A percentile compares a stretch with the other conserved stretches of the same genome.
phyloP scores from a whole-genome alignment of 2,888 invertebrate species.

The Boloria selene region DNA sequence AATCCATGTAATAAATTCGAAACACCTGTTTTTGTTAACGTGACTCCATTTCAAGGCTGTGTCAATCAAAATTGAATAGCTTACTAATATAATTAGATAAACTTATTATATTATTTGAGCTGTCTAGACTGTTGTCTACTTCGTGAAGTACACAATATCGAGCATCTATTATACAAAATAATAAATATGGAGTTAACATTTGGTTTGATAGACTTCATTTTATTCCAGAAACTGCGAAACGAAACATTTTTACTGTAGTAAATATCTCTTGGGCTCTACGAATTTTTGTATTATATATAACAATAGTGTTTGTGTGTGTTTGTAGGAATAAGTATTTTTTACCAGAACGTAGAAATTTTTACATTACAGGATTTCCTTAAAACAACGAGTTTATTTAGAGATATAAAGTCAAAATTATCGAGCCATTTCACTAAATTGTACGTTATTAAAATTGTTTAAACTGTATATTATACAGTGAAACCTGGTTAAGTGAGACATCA shows the following conservation, averaged over 20 bases:
- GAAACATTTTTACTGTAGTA: too few relatives aligned
- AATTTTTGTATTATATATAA: too few relatives aligned
- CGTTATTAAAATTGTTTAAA: slow-evolving; percentile 13
- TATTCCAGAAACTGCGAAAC: too few relatives aligned
- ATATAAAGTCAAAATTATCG: not conserved
- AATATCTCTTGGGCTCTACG: too few relatives aligned
- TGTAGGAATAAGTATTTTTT: too few relatives aligned
- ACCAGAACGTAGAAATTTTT: too few relatives aligned
- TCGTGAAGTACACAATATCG: not conserved
- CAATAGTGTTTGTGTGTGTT: too few relatives aligned
- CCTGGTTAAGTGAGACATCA: too few relatives aligned
- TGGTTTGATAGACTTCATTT: too few relatives aligned
- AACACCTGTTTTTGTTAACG: slow-evolving; percentile 5
- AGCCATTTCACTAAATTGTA: slow-evolving; percentile 13
- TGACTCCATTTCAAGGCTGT: slow-evolving; percentile 8
- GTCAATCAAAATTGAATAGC: not conserved
- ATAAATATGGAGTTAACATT: not conserved
- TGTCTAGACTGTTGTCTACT: slow-evolving; percentile 19
- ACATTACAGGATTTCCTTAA: not conserved
- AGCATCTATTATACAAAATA: not conserved
- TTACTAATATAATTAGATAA: slow-evolving; percentile 21
- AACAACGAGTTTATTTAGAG: too few relatives aligned
- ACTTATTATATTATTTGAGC: slow-evolving; percentile 5
- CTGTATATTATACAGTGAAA: slow-evolving; percentile 6
- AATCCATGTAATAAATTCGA: not conserved